Conservation (phyloP, 2,888 invertebrate species). For the Lepidochitona cinerea region DNA sequence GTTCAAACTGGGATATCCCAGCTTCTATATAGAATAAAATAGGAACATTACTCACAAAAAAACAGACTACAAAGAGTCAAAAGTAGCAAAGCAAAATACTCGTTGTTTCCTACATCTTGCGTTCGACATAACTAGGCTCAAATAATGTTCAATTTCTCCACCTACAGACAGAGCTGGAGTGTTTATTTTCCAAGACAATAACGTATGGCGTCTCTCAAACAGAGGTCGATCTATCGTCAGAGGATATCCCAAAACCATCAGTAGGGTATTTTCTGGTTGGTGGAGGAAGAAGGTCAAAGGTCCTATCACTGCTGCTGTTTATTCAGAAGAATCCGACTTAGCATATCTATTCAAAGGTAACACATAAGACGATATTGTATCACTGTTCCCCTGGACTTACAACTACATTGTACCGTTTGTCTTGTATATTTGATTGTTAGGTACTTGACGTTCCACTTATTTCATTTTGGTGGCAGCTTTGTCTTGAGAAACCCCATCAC, state of each 20-base stretch:
- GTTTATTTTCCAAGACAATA: not conserved
- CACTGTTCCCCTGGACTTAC: not conserved
- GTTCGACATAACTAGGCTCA: too few species aligned
- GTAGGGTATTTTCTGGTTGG: not conserved
- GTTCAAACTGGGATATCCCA: not conserved
- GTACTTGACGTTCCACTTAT: too few species aligned
- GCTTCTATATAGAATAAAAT: not conserved
- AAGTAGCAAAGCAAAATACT: too few species aligned
- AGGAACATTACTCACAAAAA: too few species aligned
- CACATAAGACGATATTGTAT: not conserved
- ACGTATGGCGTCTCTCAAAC: not conserved
- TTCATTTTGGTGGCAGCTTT: too few species aligned
- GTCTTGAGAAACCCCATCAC: too few species aligned
- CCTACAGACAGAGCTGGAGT: not conserved
- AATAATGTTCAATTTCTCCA: too few species aligned
- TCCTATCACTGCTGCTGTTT: not conserved
- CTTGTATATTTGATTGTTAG: too few species aligned
- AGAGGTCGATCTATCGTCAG: not conserved
- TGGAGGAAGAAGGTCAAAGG: not conserved
- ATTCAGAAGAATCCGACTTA: not conserved
- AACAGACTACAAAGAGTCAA: too few species aligned
- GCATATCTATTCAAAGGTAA: not conserved
- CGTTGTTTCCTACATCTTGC: too few species aligned
- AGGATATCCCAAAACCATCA: not conserved
- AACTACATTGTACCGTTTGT: too few species aligned